Conservation (phyloP, 1,140 invertebrate species). For the Maconellicoccus hirsutus region DNA sequence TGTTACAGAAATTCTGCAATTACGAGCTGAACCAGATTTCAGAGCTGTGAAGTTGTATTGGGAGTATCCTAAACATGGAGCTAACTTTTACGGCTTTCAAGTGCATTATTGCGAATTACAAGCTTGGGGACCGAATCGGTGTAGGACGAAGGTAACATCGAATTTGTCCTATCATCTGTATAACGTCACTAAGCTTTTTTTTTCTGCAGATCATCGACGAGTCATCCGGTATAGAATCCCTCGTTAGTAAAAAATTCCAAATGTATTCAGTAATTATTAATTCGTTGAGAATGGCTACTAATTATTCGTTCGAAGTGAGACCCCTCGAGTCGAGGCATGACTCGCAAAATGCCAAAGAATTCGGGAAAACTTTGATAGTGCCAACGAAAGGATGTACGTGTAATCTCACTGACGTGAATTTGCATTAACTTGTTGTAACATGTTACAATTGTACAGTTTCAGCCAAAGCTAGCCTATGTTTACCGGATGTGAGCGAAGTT, state of each 20-base stretch:
- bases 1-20: conserved; percentile 45
- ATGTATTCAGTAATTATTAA: conserved; percentile 44
- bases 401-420: neutral
- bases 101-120: conserved; percentile 62
- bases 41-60: conserved; percentile 54
- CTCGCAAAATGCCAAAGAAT: conserved; percentile 28
- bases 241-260: conserved; percentile 19
- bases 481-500: conserved; percentile 61
- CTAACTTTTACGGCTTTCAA: conserved; percentile 40
- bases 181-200: neutral
- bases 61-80: conserved; percentile 39
- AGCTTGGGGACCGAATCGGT: conserved; percentile 58
- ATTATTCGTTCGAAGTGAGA: conserved; percentile 60
- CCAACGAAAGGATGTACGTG: conserved; percentile 61
- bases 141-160: conserved; percentile 47
- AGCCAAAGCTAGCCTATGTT: conserved; percentile 57
- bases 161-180: neutral
- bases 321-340: conserved; percentile 35
- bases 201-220: conserved; percentile 23
- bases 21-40: conserved; percentile 58
- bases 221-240: neutral
- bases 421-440: neutral
- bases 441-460: conserved; percentile 46
- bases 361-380: conserved; percentile 46
- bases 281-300: conserved; percentile 60